A percentile compares a stretch with the other conserved stretches of the same genome.
These are phyloP conservation scores for Dinoponera quadriceps DNA, from an alignment of 1,140 invertebrate species.

Conservation along the genomic window DNA sequence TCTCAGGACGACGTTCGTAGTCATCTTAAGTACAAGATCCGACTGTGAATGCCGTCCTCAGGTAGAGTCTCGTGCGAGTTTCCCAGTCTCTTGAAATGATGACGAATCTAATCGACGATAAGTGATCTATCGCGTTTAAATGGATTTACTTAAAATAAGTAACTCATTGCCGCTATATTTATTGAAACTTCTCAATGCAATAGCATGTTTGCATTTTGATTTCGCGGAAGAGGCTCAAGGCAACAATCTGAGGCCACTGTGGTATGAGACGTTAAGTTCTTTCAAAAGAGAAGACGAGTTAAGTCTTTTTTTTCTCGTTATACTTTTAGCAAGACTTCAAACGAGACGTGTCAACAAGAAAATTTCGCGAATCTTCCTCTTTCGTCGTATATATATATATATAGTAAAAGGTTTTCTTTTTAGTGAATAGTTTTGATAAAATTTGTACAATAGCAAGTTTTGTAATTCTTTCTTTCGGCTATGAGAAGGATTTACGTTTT, in stretches of 20 bases:
- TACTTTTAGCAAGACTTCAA: neutral
- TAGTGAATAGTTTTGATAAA: conserved; percentile 32
- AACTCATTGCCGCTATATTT: conserved; percentile 66
- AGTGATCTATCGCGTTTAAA: conserved; percentile 37
- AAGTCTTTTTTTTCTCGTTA: neutral
- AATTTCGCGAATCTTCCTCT: conserved; percentile 9
- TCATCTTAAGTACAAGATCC: too few relatives aligned
- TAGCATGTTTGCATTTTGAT: conserved; percentile 55
- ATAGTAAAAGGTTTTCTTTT: neutral
- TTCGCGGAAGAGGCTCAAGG: conserved; percentile 55
- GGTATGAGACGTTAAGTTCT: conserved; percentile 49
- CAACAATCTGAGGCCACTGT: conserved; percentile 54
- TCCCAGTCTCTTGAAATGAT: conserved; percentile 18
- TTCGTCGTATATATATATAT: too few relatives aligned
- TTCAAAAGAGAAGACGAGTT: conserved; percentile 8
- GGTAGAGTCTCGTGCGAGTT: conserved; percentile 39
- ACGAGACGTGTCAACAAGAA: neutral
- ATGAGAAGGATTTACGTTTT: neutral
- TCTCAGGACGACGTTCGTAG: too few relatives aligned
- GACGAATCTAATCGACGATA: conserved; percentile 21
- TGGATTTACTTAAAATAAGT: conserved; percentile 62
- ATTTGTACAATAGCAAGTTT: conserved; percentile 9
- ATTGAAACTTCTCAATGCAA: conserved; percentile 63
- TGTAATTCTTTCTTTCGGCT: neutral
- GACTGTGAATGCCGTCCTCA: too few relatives aligned